Evolutionary conservation across 2,888 invertebrate species (phyloP).

Genomic region (Philaethria dido): DNA sequence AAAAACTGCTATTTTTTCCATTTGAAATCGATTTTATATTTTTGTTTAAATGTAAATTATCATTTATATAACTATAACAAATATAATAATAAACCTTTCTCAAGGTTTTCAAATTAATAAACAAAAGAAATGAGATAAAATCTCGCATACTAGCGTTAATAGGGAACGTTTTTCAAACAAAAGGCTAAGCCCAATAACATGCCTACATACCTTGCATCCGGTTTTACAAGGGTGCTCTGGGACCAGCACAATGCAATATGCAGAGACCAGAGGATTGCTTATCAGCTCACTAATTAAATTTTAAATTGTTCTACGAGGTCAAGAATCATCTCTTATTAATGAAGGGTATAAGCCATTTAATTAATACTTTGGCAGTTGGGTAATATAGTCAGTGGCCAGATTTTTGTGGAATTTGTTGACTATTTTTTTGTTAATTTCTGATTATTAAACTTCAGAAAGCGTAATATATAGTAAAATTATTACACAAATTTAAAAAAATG

Average conservation of each 20-base stretch:
- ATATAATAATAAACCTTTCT: neutral
- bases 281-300: constrained; percentile 37
- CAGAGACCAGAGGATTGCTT: constrained; percentile 37
- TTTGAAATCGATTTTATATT: too few species aligned
- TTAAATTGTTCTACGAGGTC: constrained; percentile 33
- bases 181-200: constrained; percentile 12
- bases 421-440: too few species aligned
- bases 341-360: neutral
- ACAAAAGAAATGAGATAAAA: neutral
- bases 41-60: too few species aligned
- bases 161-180: constrained; percentile 3
- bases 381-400: too few species aligned
- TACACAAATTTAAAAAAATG: too few species aligned
- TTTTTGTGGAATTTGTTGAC: too few species aligned
- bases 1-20: too few species aligned
- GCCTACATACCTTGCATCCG: constrained; percentile 27
- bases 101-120: neutral
- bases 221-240: constrained; percentile 23
- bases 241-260: constrained; percentile 34
- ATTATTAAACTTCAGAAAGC: too few species aligned
- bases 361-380: too few species aligned
- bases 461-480: too few species aligned
- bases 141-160: neutral
- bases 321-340: constrained; percentile 27
- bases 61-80: neutral